Evolutionary conservation across 2,888 invertebrate genomes (phyloP).

Genomic region (Tiphia femorata): DNA sequence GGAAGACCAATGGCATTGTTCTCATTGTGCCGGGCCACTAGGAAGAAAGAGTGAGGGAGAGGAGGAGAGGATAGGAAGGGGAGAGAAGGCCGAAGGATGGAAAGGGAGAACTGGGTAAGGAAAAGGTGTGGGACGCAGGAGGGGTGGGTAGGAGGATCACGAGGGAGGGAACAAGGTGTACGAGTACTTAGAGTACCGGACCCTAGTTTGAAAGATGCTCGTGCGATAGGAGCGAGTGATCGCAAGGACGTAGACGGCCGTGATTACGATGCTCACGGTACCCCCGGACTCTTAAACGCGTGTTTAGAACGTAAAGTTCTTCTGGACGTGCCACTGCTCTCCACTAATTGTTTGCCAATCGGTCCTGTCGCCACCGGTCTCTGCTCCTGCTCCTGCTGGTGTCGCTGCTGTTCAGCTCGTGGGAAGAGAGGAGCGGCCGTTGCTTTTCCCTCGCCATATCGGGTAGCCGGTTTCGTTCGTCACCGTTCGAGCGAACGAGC

Average conservation of each 20-base stretch:
- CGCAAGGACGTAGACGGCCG: too few relatives aligned
- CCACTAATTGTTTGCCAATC: conserved; percentile 52
- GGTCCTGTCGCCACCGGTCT: conserved; percentile 25
- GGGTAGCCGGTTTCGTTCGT: conserved; percentile 34
- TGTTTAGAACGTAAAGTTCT: too few relatives aligned
- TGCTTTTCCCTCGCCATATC: conserved; percentile 37
- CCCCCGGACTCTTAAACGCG: too few relatives aligned
- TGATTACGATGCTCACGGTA: conserved; percentile 20
- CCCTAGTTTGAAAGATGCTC: conserved; percentile 33
- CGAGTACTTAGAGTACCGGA: too few relatives aligned
- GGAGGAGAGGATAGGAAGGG: conserved; percentile 2
- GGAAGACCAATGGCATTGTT: conserved; percentile 54
- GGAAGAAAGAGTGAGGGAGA: conserved; percentile 22
- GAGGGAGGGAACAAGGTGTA: too few relatives aligned
- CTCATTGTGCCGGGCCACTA: conserved; percentile 51
- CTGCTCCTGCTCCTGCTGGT: background rate
- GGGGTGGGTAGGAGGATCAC: too few relatives aligned
- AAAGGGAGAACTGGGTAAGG: too few relatives aligned
- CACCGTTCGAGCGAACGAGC: too few relatives aligned
- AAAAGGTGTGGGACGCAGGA: too few relatives aligned
- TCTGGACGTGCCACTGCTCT: background rate
- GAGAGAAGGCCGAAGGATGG: background rate
- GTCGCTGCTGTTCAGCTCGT: conserved; percentile 32
- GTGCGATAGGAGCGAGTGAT: too few relatives aligned
- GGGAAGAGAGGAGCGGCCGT: conserved; percentile 31